Evolutionary conservation across 2,113 vertebrate genomes (phyloP).

Genomic region (Mohoua ochrocephala): DNA sequence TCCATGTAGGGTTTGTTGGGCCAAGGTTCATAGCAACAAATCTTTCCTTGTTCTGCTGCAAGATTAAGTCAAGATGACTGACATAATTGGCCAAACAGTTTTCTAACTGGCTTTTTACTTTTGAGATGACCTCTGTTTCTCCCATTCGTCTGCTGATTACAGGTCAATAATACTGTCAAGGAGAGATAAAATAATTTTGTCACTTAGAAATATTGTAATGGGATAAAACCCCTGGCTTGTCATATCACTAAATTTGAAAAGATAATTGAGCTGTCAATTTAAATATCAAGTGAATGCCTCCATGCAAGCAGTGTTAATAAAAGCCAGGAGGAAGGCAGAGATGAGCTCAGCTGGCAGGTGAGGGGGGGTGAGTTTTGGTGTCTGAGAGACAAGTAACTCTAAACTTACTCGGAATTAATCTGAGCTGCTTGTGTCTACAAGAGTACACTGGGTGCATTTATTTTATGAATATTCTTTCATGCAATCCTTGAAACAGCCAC

Average conservation of each 20-base stretch:
- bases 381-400: background rate
- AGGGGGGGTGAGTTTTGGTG: background rate
- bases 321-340: background rate
- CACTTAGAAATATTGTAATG: constrained; percentile 63
- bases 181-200: constrained; percentile 60
- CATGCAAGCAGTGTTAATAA: constrained; percentile 5
- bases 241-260: constrained; percentile 57
- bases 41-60: constrained; percentile 38
- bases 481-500: background rate
- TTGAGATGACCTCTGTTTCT: constrained; percentile 54
- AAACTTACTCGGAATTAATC: background rate
- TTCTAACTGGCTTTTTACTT: constrained; percentile 57
- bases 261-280: constrained; percentile 64
- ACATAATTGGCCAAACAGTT: constrained; percentile 60
- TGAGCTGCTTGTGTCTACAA: background rate
- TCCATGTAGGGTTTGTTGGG: constrained; percentile 27
- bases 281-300: constrained; percentile 42
- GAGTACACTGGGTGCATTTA: background rate
- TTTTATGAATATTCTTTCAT: background rate
- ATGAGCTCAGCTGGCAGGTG: constrained; percentile 3
- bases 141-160: constrained; percentile 26
- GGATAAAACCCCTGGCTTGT: constrained; percentile 47
- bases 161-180: constrained; percentile 61
- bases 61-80: constrained; percentile 57
- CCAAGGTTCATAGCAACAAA: constrained; percentile 52